phyloP scores from a whole-genome alignment of 2,797 vertebrate species.

The Chaunax sp. region DNA sequence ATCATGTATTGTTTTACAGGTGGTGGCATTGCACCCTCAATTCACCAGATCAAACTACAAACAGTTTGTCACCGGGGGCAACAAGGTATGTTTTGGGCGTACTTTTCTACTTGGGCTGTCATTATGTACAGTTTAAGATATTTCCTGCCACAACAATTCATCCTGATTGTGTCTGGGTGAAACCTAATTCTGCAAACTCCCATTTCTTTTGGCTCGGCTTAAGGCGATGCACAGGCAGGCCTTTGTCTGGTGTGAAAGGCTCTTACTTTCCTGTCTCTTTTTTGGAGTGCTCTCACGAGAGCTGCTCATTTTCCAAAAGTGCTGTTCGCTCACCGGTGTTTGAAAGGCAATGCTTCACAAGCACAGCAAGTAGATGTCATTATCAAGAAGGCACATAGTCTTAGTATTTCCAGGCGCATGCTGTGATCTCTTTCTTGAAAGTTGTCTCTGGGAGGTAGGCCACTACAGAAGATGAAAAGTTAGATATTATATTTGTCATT shows the following conservation, averaged over 20 bases:
- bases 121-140: constrained; percentile 40
- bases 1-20: constrained; percentile 64
- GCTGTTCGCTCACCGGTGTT: constrained; percentile 80
- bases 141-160: constrained; percentile 56
- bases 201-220: constrained; percentile 51
- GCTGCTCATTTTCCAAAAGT: constrained; percentile 86
- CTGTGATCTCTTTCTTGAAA: constrained; percentile 41
- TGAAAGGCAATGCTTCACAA: constrained; percentile 81
- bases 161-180: constrained; percentile 58
- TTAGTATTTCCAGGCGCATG: constrained; percentile 58
- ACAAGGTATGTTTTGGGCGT: constrained; percentile 88
- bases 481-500: constrained; percentile 33
- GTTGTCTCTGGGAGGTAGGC: constrained; percentile 38
- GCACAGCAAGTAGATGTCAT: constrained; percentile 83
- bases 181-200: constrained; percentile 59
- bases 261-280: constrained; percentile 79
- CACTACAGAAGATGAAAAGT: constrained; percentile 27
- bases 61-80: constrained; percentile 98
- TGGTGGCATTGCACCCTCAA: constrained; percentile 93
- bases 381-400: constrained; percentile 77
- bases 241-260: constrained; percentile 77
- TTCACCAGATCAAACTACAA: constrained; percentile 95
- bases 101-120: constrained; percentile 17
- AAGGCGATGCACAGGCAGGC: constrained; percentile 51
- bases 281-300: constrained; percentile 79